phyloP scores from a whole-genome alignment of 35 echinoderm and acorn worm species.

The Strongylocentrotus purpuratus region DNA sequence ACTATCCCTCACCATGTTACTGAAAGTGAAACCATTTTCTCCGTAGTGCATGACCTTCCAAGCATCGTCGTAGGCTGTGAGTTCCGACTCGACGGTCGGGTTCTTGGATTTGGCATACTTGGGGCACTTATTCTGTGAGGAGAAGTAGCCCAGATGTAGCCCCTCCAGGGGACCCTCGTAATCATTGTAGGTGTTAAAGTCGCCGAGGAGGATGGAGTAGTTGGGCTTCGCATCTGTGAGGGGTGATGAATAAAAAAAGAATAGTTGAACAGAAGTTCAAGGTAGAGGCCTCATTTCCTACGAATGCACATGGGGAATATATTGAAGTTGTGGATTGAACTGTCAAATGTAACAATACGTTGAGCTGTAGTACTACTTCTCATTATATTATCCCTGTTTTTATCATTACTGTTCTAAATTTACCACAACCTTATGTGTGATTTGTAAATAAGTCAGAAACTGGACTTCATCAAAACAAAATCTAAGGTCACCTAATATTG shows the following conservation, averaged over 20 bases:
- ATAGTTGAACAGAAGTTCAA: too few species aligned
- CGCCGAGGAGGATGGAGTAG: slow-evolving; percentile 70
- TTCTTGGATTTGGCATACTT: slow-evolving; percentile 51
- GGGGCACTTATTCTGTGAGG: slow-evolving; percentile 59
- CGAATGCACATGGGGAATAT: not conserved
- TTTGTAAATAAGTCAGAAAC: too few species aligned
- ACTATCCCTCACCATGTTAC: slow-evolving; percentile 76
- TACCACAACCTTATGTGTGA: too few species aligned
- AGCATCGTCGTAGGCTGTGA: slow-evolving; percentile 59
- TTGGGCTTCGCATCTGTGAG: slow-evolving; percentile 44
- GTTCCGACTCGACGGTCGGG: slow-evolving; percentile 53
- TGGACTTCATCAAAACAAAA: too few species aligned
- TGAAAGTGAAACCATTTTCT: slow-evolving; percentile 69
- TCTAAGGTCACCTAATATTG: too few species aligned
- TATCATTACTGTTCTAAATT: too few species aligned
- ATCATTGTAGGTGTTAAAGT: slow-evolving; percentile 75
- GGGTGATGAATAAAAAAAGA: not conserved
- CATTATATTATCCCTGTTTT: too few species aligned
- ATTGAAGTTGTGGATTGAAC: not conserved
- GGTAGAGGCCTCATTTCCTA: not conserved
- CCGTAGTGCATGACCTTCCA: slow-evolving; percentile 60
- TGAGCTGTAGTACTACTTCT: not conserved
- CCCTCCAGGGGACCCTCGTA: slow-evolving; percentile 70
- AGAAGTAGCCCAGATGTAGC: slow-evolving; percentile 62
- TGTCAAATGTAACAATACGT: not conserved